Conservation (phyloP, 2,797 vertebrate species). For the Alouatta caraya region DNA sequence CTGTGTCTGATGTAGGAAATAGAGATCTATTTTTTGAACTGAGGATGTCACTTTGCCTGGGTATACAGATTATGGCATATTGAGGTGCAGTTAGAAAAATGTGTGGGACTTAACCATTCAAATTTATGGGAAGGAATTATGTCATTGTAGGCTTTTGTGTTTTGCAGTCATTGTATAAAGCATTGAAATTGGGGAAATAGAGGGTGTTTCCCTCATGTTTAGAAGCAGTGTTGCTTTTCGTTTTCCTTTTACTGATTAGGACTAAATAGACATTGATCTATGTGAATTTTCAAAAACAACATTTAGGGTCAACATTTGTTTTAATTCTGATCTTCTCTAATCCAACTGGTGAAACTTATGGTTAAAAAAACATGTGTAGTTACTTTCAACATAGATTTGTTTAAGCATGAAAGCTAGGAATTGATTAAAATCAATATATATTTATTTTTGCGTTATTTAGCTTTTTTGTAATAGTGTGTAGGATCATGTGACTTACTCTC, state of each 20-base stretch:
- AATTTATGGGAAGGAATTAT: not conserved
- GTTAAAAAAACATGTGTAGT: not conserved
- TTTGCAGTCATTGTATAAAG: not conserved
- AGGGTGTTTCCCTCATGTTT: not conserved
- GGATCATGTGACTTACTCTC: not conserved
- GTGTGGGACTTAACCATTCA: not conserved
- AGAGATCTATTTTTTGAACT: not conserved
- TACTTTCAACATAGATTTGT: conserved; percentile 43
- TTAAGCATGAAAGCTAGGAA: not conserved
- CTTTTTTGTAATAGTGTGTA: conserved; percentile 5
- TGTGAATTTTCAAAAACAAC: conserved; percentile 7
- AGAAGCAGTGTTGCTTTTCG: not conserved
- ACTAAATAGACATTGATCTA: not conserved
- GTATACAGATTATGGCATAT: not conserved
- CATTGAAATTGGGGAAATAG: not conserved
- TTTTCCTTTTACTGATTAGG: not conserved
- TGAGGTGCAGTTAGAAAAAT: not conserved
- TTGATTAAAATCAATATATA: not conserved
- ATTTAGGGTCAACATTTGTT: not conserved
- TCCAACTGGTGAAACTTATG: not conserved
- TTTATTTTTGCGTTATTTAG: conserved; percentile 1
- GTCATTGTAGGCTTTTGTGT: not conserved
- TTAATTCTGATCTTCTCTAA: conserved; percentile 53
- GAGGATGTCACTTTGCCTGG: not conserved
- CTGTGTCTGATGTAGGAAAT: not conserved